Conservation (phyloP, 2,797 vertebrate genomes). For the Myripristis jacobus region DNA sequence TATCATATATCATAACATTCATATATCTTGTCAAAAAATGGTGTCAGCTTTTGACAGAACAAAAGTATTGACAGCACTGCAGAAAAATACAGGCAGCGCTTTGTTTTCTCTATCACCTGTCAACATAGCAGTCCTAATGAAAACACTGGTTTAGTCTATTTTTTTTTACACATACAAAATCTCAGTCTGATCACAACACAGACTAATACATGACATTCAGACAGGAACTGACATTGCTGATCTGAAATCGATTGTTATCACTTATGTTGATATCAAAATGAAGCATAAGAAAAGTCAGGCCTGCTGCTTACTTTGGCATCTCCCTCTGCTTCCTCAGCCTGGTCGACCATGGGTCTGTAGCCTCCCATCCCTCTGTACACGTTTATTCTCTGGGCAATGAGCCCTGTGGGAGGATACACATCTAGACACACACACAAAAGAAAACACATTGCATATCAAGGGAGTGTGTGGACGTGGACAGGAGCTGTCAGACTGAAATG, state of each 20-base stretch:
- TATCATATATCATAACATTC: too few species aligned
- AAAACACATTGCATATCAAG: slow-evolving; percentile 24
- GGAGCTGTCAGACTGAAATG: not conserved
- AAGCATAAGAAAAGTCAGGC: not conserved
- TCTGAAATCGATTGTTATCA: slow-evolving; percentile 1
- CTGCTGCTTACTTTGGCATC: slow-evolving; percentile 84
- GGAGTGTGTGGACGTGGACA: slow-evolving; percentile 14
- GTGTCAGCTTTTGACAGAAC: too few species aligned
- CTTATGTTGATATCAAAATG: slow-evolving; percentile 24
- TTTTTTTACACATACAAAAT: too few species aligned
- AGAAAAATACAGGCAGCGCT: too few species aligned
- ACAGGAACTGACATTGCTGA: not conserved
- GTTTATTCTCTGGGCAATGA: slow-evolving; percentile 93
- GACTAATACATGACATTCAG: slow-evolving; percentile 11
- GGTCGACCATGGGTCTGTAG: slow-evolving; percentile 76
- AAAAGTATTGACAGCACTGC: too few species aligned
- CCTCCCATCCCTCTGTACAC: slow-evolving; percentile 86
- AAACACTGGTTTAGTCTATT: too few species aligned
- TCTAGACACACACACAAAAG: slow-evolving; percentile 42
- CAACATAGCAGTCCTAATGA: too few species aligned
- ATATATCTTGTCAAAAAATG: too few species aligned
- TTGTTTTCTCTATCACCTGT: too few species aligned
- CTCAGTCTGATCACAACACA: too few species aligned
- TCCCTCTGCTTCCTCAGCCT: slow-evolving; percentile 65
- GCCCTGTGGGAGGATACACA: slow-evolving; percentile 80